Conservation (phyloP, 2,797 vertebrate genomes). For the Chaetophractus vellerosus region DNA sequence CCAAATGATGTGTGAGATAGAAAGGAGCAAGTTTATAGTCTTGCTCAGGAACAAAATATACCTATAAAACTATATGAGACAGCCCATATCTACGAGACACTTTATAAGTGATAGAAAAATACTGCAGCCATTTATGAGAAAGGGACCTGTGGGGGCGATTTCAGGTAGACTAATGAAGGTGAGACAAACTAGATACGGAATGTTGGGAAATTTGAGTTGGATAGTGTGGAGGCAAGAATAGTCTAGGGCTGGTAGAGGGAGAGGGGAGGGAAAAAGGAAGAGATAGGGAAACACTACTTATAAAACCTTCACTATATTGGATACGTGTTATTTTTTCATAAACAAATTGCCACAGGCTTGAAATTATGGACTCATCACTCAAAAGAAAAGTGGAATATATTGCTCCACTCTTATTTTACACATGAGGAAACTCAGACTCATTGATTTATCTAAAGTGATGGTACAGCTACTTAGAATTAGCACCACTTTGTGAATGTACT, state of each 20-base stretch:
- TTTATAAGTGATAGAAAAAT: neutral
- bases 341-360: neutral
- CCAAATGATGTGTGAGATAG: neutral
- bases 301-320: neutral
- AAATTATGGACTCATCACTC: conserved; percentile 20
- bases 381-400: neutral
- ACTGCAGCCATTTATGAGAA: neutral
- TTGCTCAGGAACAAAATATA: conserved; percentile 45
- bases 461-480: neutral
- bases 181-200: neutral
- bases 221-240: neutral
- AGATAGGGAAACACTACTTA: neutral
- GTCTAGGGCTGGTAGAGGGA: neutral
- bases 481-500: neutral
- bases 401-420: neutral
- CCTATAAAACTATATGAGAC: neutral
- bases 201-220: neutral
- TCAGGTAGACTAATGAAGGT: neutral
- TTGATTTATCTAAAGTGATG: neutral
- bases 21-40: neutral
- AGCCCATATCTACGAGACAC: neutral
- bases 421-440: neutral
- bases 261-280: neutral
- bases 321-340: neutral
- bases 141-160: neutral